These are phyloP conservation scores for Zaprionus davidi DNA, from an alignment of 1,140 invertebrate genomes.

Conservation along the genomic window DNA sequence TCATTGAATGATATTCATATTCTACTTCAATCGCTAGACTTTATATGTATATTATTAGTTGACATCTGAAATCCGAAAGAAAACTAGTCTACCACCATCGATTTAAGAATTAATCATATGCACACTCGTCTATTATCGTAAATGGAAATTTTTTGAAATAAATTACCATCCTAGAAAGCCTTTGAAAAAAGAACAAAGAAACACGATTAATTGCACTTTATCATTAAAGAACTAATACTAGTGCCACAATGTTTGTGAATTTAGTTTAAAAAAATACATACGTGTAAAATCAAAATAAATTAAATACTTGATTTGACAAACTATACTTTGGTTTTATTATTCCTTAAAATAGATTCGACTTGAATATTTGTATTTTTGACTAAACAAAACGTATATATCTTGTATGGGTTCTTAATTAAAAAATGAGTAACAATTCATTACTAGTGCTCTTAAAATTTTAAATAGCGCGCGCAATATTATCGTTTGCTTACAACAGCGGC, in stretches of 20 bases:
- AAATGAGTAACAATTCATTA: no score
- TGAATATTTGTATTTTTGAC: no score
- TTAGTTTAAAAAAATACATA: constrained; percentile 57
- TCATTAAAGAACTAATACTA: constrained; percentile 60
- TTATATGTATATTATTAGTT: constrained; percentile 70
- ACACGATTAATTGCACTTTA: constrained; percentile 61
- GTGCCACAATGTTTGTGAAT: constrained; percentile 76
- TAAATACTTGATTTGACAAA: constrained; percentile 47
- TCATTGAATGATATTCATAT: constrained; percentile 53
- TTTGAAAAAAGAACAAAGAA: constrained; percentile 18
- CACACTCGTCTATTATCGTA: constrained; percentile 40
- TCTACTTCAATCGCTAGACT: constrained; percentile 39
- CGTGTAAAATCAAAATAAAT: constrained; percentile 56
- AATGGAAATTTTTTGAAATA: constrained; percentile 40
- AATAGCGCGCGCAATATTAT: no score
- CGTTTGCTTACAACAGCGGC: neutral
- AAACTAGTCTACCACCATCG: constrained; percentile 63
- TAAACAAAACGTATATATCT: no score
- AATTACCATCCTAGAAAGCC: constrained; percentile 22
- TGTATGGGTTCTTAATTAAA: no score
- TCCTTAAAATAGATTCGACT: no score
- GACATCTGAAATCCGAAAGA: constrained; percentile 41
- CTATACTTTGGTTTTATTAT: no score
- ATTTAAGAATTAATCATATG: constrained; percentile 58
- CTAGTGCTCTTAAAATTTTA: no score